Base-by-base conservation (phyloP, 2,797 vertebrate genomes). In the Mallotus villosus region DNA sequence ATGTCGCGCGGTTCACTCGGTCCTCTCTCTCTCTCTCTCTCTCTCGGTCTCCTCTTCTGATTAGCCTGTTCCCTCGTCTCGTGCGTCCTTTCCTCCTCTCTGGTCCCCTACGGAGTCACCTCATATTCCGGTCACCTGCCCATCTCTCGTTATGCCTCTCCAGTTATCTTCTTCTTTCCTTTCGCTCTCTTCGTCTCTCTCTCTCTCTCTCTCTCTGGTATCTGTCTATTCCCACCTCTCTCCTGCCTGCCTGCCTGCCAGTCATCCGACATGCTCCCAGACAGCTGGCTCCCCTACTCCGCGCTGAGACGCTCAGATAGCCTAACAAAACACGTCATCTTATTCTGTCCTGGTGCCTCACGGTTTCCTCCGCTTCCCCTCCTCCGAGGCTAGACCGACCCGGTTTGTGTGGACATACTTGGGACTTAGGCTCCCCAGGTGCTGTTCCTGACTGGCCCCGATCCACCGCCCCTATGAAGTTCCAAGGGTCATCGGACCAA, bases 241-340 rank as follows among this genome's bases (percentile, higher is more conserved):
- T n/a, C n/a, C n/a, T n/a, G n/a, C 82, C 29, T 73, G 87, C 81
- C 77, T 73, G 65, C 80, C 81, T 81, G 83, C 16, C 89, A 89
- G 78, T 79, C 81, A 46, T 67, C 37, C 64, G 74, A 75, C 74
- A 80, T 58, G 77, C 62, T 63, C 67, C 67, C 63, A 79, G 83
- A 77, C 83, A 80, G 73, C 6, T 8, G 83, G 78, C 37, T 78
- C 81, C 62, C 37, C 37, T 41, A 8, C 2, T 41, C 32, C 5
- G 63, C 74, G 72, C 86, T 79, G 82, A 87, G 80, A 5, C 81
- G 84, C 84, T 75, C 84, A 82, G 88, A 90, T 90, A 88, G 87
- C 82, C 74, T 77, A n/a, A n/a, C n/a, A 74, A 69, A 73, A 25
- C 72, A 80, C 82, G 81, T 78, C 81, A 76, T 66, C 80, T 82